phyloP scores from a whole-genome alignment of 1,140 invertebrate species.

The Plodia interpunctella region DNA sequence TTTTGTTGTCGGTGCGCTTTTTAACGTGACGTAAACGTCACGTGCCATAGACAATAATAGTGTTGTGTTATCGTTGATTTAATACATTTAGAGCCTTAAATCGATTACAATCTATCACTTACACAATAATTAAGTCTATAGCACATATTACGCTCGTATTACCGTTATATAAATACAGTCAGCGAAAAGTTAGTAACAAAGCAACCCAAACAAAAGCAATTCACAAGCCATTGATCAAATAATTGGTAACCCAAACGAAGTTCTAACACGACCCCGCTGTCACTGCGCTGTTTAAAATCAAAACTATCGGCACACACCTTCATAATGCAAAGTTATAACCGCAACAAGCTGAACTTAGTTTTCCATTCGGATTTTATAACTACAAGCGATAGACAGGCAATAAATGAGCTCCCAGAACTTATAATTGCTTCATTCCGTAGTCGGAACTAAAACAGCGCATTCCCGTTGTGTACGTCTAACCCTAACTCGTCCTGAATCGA shows the following conservation, averaged over 20 bases:
- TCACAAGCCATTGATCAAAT: slow-evolving; percentile 5
- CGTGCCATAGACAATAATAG: background rate
- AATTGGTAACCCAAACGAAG: background rate
- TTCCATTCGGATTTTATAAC: slow-evolving; percentile 62
- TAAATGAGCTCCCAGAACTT: slow-evolving; percentile 70
- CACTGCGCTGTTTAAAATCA: slow-evolving; percentile 7
- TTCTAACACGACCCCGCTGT: background rate
- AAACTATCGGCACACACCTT: slow-evolving; percentile 11
- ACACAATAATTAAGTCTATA: too few species aligned
- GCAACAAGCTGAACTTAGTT: slow-evolving; percentile 51
- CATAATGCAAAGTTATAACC: slow-evolving; percentile 34
- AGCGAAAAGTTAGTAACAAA: slow-evolving; percentile 1
- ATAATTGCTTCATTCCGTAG: slow-evolving; percentile 73
- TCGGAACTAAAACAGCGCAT: slow-evolving; percentile 49
- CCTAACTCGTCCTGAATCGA: slow-evolving; percentile 12
- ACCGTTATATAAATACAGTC: background rate
- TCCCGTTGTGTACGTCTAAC: slow-evolving; percentile 49
- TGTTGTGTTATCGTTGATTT: background rate
- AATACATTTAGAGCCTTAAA: background rate
- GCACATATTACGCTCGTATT: background rate
- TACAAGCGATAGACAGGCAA: slow-evolving; percentile 63
- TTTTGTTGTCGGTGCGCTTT: background rate
- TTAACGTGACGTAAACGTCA: background rate
- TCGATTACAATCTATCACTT: too few species aligned
- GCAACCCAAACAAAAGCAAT: slow-evolving; percentile 5